Percentiles rank a stretch among this genome's conserved stretches.
Conservation (phyloP, 2,113 vertebrate species). For the Corvus moneduloides region DNA sequence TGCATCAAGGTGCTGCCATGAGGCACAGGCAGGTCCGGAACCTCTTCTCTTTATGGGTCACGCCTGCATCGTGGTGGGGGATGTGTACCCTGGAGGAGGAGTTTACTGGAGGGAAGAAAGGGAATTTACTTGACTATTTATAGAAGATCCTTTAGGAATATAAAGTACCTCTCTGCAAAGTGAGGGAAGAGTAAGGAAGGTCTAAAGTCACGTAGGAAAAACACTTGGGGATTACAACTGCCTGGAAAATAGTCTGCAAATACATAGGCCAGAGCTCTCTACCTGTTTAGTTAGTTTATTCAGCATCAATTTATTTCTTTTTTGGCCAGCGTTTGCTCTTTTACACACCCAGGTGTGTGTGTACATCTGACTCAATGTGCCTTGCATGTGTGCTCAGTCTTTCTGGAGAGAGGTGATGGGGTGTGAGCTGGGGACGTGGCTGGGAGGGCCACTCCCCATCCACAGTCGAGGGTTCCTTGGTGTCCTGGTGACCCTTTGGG, state of each 20-base stretch:
- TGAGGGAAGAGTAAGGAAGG: neutral
- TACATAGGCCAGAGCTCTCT: conserved; percentile 57
- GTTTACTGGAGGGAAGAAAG: neutral
- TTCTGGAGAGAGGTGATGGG: neutral
- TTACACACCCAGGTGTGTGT: neutral
- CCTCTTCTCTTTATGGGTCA: neutral
- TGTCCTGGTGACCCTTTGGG: conserved; percentile 12
- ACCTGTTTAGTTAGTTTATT: conserved; percentile 46
- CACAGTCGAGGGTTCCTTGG: neutral
- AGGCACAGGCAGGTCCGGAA: neutral
- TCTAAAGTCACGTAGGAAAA: neutral
- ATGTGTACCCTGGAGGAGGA: neutral
- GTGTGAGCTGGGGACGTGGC: neutral
- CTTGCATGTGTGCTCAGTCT: conserved; percentile 66
- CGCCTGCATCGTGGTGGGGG: fast-evolving
- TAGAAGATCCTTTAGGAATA: neutral
- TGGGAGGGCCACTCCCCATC: conserved; percentile 10
- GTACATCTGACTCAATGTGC: conserved; percentile 64
- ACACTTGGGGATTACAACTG: neutral
- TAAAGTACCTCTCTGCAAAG: neutral
- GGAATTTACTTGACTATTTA: conserved; percentile 15
- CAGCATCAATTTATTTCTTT: neutral
- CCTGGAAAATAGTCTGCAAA: conserved; percentile 47
- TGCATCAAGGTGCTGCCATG: fast-evolving
- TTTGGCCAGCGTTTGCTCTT: conserved; percentile 68